Percentiles rank a stretch among this genome's conserved stretches.
Conservation (phyloP, 2,888 invertebrate genomes). For the Margaritifera margaritifera region DNA sequence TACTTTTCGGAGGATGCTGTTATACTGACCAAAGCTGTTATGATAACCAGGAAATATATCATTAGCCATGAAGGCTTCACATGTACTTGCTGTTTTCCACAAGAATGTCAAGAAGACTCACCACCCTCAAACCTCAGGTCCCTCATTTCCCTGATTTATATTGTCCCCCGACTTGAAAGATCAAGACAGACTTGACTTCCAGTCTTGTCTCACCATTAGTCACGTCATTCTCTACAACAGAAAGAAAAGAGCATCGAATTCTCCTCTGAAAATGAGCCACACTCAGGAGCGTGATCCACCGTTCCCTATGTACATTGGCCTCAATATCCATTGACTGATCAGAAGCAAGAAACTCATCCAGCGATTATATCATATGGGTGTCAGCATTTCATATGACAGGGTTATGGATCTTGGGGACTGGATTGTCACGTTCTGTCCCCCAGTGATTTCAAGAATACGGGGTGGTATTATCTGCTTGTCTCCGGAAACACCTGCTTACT, state of each 20-base stretch:
- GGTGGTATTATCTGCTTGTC: constrained; percentile 8
- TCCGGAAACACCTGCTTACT: constrained; percentile 14
- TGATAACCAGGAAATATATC: constrained; percentile 7
- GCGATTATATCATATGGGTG: background rate
- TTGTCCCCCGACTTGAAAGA: background rate
- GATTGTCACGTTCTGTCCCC: background rate
- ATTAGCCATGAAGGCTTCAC: constrained; percentile 4
- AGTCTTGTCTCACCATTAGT: background rate
- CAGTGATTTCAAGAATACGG: background rate
- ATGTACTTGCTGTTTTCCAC: constrained; percentile 10
- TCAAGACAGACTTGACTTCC: background rate
- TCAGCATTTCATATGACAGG: constrained; percentile 16
- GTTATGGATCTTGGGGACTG: constrained; percentile 16
- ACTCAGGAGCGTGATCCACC: constrained; percentile 4
- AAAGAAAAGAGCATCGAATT: background rate
- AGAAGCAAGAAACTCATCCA: constrained; percentile 10
- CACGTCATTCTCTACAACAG: constrained; percentile 1
- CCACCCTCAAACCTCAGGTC: constrained; percentile 9
- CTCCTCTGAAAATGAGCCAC: constrained; percentile 4
- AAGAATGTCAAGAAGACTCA: constrained; percentile 11
- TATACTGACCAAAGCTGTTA: constrained; percentile 4
- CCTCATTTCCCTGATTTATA: background rate
- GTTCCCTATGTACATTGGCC: constrained; percentile 11
- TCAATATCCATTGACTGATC: constrained; percentile 2
- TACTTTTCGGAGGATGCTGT: background rate